Conservation (phyloP, 2,888 invertebrate species). For the Pristionchus entomophagus region DNA sequence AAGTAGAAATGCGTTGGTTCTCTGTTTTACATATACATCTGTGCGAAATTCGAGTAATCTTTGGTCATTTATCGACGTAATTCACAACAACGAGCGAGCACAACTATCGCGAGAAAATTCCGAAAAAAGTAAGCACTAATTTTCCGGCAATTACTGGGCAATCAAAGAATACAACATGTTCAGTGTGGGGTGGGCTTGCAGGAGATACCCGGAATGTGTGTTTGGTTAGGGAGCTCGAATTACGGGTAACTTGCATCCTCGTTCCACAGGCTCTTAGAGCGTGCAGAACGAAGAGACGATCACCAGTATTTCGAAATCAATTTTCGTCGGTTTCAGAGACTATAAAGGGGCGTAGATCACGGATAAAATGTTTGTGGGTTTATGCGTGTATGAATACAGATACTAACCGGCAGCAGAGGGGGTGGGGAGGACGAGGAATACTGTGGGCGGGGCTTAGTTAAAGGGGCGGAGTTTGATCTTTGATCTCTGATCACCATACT, state of each 20-base stretch:
- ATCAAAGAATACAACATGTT: slow-evolving; percentile 1
- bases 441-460: neutral
- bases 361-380: neutral
- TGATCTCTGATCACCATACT: slow-evolving; percentile 63
- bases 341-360: neutral
- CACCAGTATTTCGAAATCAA: too few species aligned
- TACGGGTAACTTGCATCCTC: too few species aligned
- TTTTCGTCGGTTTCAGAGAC: neutral
- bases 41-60: too few species aligned
- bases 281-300: too few species aligned
- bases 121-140: neutral
- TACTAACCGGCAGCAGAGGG: neutral
- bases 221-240: neutral
- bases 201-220: slow-evolving; percentile 11
- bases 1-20: too few species aligned
- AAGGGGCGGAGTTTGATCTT: neutral
- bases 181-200: neutral
- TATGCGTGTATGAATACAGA: neutral
- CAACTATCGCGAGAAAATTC: neutral
- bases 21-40: too few species aligned
- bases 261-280: too few species aligned
- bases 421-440: neutral
- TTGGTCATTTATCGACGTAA: slow-evolving; percentile 2
- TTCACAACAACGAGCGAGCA: slow-evolving; percentile 1
- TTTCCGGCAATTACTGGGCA: neutral